A percentile compares a stretch with the other conserved stretches of the same genome.
These are phyloP conservation scores for zebrafish (Danio rerio) DNA, from an alignment of 2,113 vertebrate species.

Conservation along the genomic window DNA sequence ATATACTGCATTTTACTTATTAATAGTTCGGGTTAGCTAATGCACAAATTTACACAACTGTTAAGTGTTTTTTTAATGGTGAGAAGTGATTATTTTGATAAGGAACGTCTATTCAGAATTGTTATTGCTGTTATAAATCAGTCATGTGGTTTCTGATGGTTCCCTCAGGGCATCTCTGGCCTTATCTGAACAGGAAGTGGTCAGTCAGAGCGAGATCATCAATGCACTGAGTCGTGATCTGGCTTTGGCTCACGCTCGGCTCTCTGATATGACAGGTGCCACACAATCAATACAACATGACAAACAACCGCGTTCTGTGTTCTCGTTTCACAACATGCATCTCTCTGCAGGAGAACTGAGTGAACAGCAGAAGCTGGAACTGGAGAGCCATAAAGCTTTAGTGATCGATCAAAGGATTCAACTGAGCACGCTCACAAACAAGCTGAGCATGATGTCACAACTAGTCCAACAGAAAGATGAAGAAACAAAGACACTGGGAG, in stretches of 20 bases:
- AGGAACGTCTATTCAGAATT: background rate
- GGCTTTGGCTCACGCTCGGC: constrained; percentile 63
- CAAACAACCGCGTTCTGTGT: background rate
- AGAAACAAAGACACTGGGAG: constrained; percentile 66
- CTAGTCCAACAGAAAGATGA: constrained; percentile 72
- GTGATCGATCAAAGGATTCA: constrained; percentile 69
- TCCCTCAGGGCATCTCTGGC: constrained; percentile 69
- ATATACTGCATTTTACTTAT: no score
- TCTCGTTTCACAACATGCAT: background rate
- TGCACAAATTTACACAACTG: no score
- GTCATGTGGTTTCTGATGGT: no score
- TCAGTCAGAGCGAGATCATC: constrained; percentile 73
- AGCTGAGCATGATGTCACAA: constrained; percentile 61
- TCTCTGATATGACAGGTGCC: constrained; percentile 78
- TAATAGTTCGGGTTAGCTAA: no score
- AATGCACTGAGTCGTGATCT: constrained; percentile 70
- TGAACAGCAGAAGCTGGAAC: constrained; percentile 79
- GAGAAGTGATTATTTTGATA: background rate
- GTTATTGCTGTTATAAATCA: background rate
- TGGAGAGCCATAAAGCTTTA: constrained; percentile 72
- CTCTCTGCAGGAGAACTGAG: constrained; percentile 75
- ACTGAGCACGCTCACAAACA: constrained; percentile 68
- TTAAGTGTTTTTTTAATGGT: background rate
- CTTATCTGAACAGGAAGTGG: constrained; percentile 58
- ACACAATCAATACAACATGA: constrained; percentile 18